These are phyloP conservation scores for Tenthredo livida DNA, from an alignment of 2,888 invertebrate genomes.

Conservation along the genomic window DNA sequence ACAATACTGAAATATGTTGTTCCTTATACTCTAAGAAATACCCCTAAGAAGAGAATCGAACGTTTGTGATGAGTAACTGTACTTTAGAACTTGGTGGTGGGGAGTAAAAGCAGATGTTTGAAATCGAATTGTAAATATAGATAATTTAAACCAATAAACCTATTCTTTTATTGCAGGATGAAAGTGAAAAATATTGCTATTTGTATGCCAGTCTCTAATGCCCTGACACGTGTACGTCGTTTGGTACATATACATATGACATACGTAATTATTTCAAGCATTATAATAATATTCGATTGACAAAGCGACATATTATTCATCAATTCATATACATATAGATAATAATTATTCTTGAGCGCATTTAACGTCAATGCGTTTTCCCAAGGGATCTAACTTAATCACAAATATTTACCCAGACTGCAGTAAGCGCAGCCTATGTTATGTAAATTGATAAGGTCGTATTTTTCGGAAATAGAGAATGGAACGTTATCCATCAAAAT, in stretches of 20 bases:
- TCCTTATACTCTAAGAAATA: background rate
- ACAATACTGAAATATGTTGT: conserved; percentile 12
- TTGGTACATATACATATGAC: background rate
- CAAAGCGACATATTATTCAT: background rate
- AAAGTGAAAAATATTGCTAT: conserved; percentile 45
- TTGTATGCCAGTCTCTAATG: conserved; percentile 14
- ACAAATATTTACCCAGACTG: conserved; percentile 16
- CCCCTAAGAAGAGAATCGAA: conserved; percentile 24
- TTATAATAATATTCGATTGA: background rate
- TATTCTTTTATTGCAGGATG: conserved; percentile 45
- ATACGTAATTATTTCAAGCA: background rate
- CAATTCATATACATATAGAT: conserved; percentile 20
- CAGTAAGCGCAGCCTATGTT: background rate
- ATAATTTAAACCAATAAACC: conserved; percentile 60
- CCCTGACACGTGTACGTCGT: conserved; percentile 40
- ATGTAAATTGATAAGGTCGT: background rate
- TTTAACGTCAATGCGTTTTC: background rate
- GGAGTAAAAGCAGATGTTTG: conserved; percentile 49
- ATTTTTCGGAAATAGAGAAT: background rate
- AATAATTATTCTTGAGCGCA: background rate
- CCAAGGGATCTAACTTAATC: background rate
- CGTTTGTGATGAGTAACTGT: conserved; percentile 44
- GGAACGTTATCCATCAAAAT: background rate
- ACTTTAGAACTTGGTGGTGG: conserved; percentile 56
- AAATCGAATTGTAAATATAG: conserved; percentile 60